Percentiles rank a stretch among this genome's conserved stretches.
Evolutionary conservation across 2,888 invertebrate species (phyloP).

Genomic region (Helicoverpa assulta): DNA sequence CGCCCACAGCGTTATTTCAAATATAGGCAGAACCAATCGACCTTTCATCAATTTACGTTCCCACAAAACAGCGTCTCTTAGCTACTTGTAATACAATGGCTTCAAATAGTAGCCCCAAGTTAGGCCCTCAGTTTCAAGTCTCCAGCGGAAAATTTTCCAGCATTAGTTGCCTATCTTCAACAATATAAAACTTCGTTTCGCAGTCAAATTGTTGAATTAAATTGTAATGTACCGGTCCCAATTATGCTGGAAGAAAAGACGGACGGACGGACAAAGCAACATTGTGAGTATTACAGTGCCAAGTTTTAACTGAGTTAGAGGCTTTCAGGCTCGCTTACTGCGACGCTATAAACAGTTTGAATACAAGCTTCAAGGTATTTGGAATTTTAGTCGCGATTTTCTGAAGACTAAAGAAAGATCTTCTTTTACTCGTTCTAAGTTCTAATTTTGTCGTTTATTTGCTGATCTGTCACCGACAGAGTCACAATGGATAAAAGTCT

Average conservation of each 20-base stretch:
- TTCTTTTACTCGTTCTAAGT: neutral
- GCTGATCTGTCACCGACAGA: too few relatives aligned
- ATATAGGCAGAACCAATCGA: neutral
- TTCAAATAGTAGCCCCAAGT: constrained; percentile 8
- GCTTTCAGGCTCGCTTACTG: constrained; percentile 61
- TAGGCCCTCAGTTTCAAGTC: neutral
- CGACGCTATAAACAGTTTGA: constrained; percentile 51
- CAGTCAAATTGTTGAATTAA: constrained; percentile 61
- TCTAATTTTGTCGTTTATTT: neutral
- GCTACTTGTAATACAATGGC: neutral
- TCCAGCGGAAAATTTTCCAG: constrained; percentile 10
- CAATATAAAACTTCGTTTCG: constrained; percentile 52
- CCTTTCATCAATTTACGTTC: neutral
- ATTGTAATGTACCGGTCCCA: constrained; percentile 66
- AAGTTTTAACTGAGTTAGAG: constrained; percentile 72
- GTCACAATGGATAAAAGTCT: too few relatives aligned
- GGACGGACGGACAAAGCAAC: constrained; percentile 69
- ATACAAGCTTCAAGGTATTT: constrained; percentile 35
- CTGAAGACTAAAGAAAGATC: neutral
- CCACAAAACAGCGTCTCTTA: neutral
- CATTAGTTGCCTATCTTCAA: constrained; percentile 25
- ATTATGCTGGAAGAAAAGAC: constrained; percentile 65
- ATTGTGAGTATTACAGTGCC: constrained; percentile 60
- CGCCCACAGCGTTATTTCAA: neutral
- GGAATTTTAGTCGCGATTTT: constrained; percentile 23